Base-by-base conservation (phyloP, 2,888 invertebrate species). In the Diabrotica balteata region DNA sequence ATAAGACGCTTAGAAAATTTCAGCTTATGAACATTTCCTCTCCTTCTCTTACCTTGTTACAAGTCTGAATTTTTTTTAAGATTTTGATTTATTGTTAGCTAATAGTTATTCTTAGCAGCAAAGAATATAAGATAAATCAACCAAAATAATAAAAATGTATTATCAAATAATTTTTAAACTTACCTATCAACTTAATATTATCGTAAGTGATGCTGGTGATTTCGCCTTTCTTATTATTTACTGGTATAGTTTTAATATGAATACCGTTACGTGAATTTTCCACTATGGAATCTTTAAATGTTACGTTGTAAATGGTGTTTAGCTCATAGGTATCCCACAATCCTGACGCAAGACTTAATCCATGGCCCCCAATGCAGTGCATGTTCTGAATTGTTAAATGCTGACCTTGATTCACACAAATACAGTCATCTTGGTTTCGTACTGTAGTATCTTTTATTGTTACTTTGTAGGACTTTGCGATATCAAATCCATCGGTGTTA, bases 361-460 rank as follows among this genome's bases (percentile, higher is more conserved):
- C 71, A 43, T 71, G 71, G 22, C 69, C 52, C 8, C 71, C 71
- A 8, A 53, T 64, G 55, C 71, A 71, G 49, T 67, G 62, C 7
- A 69, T 9, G 17, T 69, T 66, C 4, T 17, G 11, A 43, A 71
- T 65, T 8, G 5, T 6, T 7, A 71, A 11, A 63, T 69, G 17
- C 22, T 55, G 47, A n/a, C 67, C 69, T 17, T 55, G 60, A 11
- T 63, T 68, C 7, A 68, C 47, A 47, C 61, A 60, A 8, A 68
- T 45, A 11, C 68, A 68, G 17, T 68, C 68, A 46, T 68, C 68
- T 43, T 68, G 68, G 43, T 68, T 68, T 53, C 17, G 47, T 4
- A 68, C 61, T 9, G 44, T 47, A 6, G 47, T 11, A n/a, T 69
- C 22, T 8, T 67, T 61, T 7, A 71, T 17, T 4, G 55, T 52